phyloP scores from a whole-genome alignment of 2,888 invertebrate species.

The Kuschelorhynchus macadamiae region DNA sequence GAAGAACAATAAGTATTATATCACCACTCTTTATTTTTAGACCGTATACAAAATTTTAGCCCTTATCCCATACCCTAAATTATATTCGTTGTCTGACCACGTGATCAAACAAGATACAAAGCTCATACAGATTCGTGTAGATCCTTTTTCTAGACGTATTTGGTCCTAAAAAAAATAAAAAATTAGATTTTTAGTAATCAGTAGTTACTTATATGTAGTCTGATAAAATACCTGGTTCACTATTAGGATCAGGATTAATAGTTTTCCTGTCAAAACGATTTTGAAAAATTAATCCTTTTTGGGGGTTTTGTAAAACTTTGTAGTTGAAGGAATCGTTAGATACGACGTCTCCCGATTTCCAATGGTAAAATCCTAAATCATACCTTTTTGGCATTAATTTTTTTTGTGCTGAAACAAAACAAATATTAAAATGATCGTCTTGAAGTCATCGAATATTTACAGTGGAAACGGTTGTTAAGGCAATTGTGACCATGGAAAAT shows the following conservation, averaged over 20 bases:
- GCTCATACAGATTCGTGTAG: conserved; percentile 77
- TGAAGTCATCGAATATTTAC: too few species aligned
- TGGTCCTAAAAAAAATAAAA: conserved; percentile 68
- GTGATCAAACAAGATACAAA: conserved; percentile 86
- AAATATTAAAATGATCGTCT: background rate
- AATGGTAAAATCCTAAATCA: conserved; percentile 85
- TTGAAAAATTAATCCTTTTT: conserved; percentile 82
- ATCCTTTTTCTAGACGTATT: conserved; percentile 78
- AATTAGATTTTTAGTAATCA: background rate
- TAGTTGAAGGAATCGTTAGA: conserved; percentile 86
- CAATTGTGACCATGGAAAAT: too few species aligned
- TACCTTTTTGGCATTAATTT: conserved; percentile 76
- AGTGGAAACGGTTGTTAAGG: too few species aligned
- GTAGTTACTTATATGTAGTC: background rate
- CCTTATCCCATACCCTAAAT: conserved; percentile 24
- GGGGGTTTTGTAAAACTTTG: conserved; percentile 81
- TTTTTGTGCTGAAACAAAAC: conserved; percentile 62
- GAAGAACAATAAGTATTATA: too few species aligned
- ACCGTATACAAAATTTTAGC: background rate
- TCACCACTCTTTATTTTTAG: too few species aligned
- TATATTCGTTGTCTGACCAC: conserved; percentile 73
- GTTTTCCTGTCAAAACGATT: conserved; percentile 85
- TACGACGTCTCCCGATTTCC: conserved; percentile 79
- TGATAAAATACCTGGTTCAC: conserved; percentile 67
- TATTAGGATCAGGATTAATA: conserved; percentile 79